These are phyloP conservation scores for Leptinotarsa rubiginosa DNA, from an alignment of 2,888 invertebrate species.

Conservation along the genomic window DNA sequence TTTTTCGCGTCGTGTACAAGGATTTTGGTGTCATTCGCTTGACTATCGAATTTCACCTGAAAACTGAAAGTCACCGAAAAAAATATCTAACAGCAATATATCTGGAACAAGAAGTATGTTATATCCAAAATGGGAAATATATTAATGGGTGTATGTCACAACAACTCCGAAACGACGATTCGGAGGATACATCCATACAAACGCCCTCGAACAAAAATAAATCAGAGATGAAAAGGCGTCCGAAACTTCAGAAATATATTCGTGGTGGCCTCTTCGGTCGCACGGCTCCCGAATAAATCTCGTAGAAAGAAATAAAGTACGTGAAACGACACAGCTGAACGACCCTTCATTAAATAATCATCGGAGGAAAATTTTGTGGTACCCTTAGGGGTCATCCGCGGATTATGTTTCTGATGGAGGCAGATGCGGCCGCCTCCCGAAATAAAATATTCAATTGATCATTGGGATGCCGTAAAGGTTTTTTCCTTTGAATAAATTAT, in stretches of 20 bases:
- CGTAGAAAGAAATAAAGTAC: conserved; percentile 20
- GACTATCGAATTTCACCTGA: no score
- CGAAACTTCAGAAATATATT: conserved; percentile 6
- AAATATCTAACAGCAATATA: neutral
- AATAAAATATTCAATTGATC: conserved; percentile 26
- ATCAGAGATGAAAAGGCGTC: conserved; percentile 8
- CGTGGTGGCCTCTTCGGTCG: neutral
- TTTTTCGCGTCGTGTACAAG: no score
- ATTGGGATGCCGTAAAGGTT: conserved; percentile 2
- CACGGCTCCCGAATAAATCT: conserved; percentile 25
- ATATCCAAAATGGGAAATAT: neutral
- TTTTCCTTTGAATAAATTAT: conserved; percentile 1
- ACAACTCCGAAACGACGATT: neutral
- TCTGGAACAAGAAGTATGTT: neutral
- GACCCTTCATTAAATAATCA: conserved; percentile 29
- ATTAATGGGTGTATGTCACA: neutral
- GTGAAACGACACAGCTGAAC: conserved; percentile 18
- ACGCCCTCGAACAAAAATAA: conserved; percentile 16
- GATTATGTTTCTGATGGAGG: conserved; percentile 22
- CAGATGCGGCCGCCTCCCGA: conserved; percentile 15
- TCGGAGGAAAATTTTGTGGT: conserved; percentile 26
- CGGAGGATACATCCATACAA: neutral
- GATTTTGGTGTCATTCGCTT: no score
- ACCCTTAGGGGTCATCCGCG: conserved; percentile 24
- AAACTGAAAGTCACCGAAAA: neutral